Base-by-base conservation (phyloP, 2,797 vertebrate genomes). In the Dendrocincla tyrannina region DNA sequence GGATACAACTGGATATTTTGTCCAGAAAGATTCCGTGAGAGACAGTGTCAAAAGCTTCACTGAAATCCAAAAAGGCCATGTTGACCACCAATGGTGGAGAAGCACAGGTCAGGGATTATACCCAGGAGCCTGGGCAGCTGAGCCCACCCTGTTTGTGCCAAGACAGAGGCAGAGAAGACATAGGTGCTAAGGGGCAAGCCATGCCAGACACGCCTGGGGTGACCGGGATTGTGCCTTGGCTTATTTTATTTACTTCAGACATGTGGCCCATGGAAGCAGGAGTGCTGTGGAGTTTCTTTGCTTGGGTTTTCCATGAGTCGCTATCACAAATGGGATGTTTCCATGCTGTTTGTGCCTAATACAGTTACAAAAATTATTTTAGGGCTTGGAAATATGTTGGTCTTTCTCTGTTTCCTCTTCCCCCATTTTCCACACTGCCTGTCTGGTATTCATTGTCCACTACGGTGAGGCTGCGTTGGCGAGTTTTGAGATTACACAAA, bases 91-190 rank as follows among this genome's bases (percentile, higher is more conserved):
- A 0, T 5, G 14, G 7, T 79, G 46, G 46, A 10, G 35, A 32
- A 70, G 16, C 1, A 0, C 3, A 4, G 30, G 10, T 41, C 53
- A 46, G 46, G 28, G 14, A 17, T 35, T 39, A 7, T 84, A 19
- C 17, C 25, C 27, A 41, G 8, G 8, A 80, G 11, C n/a, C 30
- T 27, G 8, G n/a, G 13, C 1, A 2, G 11, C 28, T 0, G 1
- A 58, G 22, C 20, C 8, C 13, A 46, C 12, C 9, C 22, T 37
- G 9, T 59, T 42, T 55, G 12, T 35, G 22, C 28, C 46, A 32
- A 6, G 10, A 25, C 10, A 30, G n/a, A 67, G 53, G 27, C 5
- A 2, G 22, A 24, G 37, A 83, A 10, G 28, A 37, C 27, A 7
- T 11, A 30, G 8, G 5, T 74, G 23, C 47, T 3, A 3, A 58